Evolutionary conservation across 2,113 vertebrate species (phyloP), one percentile per base, ranked within the genome.

Genomic region (Lanius ludovicianus): DNA sequence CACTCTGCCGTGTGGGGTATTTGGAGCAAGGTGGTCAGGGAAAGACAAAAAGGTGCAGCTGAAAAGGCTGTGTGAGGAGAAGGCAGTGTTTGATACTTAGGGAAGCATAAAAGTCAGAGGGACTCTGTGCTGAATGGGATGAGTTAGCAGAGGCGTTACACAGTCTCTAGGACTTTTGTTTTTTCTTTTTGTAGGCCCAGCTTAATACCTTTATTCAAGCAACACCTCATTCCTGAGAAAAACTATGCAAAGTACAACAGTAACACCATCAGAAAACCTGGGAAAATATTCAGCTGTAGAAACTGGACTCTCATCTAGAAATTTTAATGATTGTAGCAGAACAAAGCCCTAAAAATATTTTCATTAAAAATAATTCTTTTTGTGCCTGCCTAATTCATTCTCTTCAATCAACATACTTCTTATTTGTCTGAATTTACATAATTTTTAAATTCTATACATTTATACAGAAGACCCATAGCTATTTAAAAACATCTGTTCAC

Each of bases 291-390:
- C 31, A 85, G 8, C 30, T 70, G 28, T 49, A 19, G 53, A 49
- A 94, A 80, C 1, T 53, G 33, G 16, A 73, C 41, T 87, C 57
- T 33, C 62, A 89, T 79, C n/a, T 59, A 84, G 49, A 87, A 92
- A 75, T 68, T 55, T 75, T 84, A 68, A 84, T 35, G 57, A 92
- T 14, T 28, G 13, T 49, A 82, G 37, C 31, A 78, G 53, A 87
- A 69, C 8, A 63, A 85, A 89, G 28, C 17, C 11, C 62, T 69
- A 73, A 94, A 89, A 85, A 46, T 42, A 44, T 0, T 1, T 47
- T 77, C 25, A 84, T 65, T 75, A 68, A 71, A 92, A 95, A 63
- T 2, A 81, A 60, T 52, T 39, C 5, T 21, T 33, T 71, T 79
- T 79, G 12, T 84, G 33, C 23, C 33, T 71, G 47, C 17, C 23